These are phyloP conservation scores for Phataginus tetradactyla DNA, from an alignment of 2,797 vertebrate genomes.

Conservation along the genomic window DNA sequence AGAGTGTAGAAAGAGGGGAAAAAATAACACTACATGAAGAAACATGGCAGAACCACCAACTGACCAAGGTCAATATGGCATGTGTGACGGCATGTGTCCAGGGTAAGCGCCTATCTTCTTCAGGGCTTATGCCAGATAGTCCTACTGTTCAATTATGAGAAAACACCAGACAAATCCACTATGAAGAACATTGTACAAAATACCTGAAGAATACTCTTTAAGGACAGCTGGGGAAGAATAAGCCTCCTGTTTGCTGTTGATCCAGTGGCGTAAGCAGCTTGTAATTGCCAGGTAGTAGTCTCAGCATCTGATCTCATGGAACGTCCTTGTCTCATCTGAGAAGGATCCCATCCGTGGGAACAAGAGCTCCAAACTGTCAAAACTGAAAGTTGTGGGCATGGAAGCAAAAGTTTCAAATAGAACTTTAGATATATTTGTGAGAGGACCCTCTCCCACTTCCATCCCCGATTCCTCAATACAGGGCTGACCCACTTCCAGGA, in stretches of 20 bases:
- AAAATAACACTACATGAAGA: background rate
- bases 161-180: background rate
- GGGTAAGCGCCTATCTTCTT: background rate
- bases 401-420: background rate
- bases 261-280: background rate
- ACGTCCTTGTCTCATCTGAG: background rate
- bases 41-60: background rate
- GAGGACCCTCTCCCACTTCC: background rate
- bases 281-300: too few species aligned
- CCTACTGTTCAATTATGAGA: background rate
- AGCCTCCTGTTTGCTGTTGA: background rate
- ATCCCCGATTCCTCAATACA: background rate
- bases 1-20: background rate
- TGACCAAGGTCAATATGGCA: background rate
- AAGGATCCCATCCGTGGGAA: background rate
- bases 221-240: background rate
- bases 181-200: background rate
- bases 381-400: background rate
- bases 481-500: background rate
- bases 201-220: background rate
- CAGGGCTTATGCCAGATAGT: background rate
- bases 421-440: background rate
- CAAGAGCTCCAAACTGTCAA: background rate
- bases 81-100: background rate
- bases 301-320: background rate